Base-by-base conservation (phyloP, 1,140 invertebrate species). In the Scaptodrosophila lebanonensis region DNA sequence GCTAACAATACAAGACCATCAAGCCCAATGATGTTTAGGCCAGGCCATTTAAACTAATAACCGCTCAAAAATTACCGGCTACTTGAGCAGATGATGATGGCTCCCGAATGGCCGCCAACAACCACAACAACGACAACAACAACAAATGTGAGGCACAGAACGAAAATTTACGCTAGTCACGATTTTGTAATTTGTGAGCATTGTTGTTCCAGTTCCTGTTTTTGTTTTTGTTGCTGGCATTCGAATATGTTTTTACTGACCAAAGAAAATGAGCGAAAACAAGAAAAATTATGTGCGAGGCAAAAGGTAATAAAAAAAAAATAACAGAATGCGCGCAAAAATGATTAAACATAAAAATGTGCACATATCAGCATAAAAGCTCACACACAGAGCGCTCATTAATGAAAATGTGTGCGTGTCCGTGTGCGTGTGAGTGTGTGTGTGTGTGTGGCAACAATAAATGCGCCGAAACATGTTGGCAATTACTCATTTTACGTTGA, bases 401-500 rank as follows among this genome's bases (percentile, higher is more conserved):
- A 68, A 68, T 71, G 54, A 52, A 71, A 68, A 65, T 60, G 65
- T 54, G 65, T 68, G 54, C 52, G 45, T 30, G 27, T 45, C 30
- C 44, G 22, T 45, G 16, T 48, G 32, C 27, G 38, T 69, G 15
- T 51, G 20, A 44, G 36, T 61, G 38, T 17, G 9, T 54, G 13
- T 53, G 25, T 60, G 20, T 48, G 15, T 35, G 15, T 33, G 39
- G 32, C 27, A 39, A 33, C 51, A 40, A 7, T 43, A 35, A 18
- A 29, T 40, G 16, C 40, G 48, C 47, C 60, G 51, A 72, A 72
- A 68, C 70, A 75, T 68, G 70, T 58, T 54, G 54, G 68, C 70
- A 75, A 72, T 75, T 75, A 75, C 68, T 72, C 70, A 75, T 75
- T 72, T 68, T 68, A 75, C 54, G 68, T 57, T 72, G 68, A 68